phyloP scores from a whole-genome alignment of 1,140 invertebrate genomes.

The Berghia stephanieae region DNA sequence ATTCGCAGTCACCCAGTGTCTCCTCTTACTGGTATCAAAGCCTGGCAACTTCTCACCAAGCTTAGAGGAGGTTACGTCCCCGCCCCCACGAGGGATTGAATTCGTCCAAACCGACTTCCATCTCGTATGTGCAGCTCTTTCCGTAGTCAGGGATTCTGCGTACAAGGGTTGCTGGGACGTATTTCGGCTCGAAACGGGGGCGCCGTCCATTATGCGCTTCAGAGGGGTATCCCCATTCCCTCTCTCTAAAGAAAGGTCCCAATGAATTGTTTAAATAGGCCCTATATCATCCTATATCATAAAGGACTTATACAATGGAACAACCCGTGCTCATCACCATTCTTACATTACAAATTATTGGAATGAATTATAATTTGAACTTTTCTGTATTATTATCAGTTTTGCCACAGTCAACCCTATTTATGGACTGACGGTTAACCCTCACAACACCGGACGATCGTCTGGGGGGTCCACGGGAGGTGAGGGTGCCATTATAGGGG shows the following conservation, averaged over 20 bases:
- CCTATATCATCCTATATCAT: background rate
- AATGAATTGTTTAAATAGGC: background rate
- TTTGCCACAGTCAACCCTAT: constrained; percentile 68
- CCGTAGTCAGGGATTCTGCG: no score
- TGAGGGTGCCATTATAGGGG: constrained; percentile 64
- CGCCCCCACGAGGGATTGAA: no score
- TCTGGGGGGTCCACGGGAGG: constrained; percentile 67
- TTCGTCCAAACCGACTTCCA: no score
- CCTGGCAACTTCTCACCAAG: no score
- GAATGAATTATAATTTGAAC: background rate
- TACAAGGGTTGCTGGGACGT: no score
- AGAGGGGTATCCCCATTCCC: no score
- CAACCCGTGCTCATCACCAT: background rate
- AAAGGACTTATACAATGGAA: background rate
- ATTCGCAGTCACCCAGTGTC: no score
- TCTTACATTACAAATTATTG: background rate
- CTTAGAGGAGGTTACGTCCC: no score
- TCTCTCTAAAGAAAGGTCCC: background rate
- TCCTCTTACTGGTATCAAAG: no score
- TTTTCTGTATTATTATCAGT: constrained; percentile 31
- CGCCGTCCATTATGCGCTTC: no score
- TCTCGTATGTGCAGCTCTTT: no score
- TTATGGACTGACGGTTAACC: constrained; percentile 67
- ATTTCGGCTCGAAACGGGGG: no score
- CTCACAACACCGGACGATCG: constrained; percentile 52